Conservation (phyloP, 2,888 invertebrate species). For the Unio pictorum region DNA sequence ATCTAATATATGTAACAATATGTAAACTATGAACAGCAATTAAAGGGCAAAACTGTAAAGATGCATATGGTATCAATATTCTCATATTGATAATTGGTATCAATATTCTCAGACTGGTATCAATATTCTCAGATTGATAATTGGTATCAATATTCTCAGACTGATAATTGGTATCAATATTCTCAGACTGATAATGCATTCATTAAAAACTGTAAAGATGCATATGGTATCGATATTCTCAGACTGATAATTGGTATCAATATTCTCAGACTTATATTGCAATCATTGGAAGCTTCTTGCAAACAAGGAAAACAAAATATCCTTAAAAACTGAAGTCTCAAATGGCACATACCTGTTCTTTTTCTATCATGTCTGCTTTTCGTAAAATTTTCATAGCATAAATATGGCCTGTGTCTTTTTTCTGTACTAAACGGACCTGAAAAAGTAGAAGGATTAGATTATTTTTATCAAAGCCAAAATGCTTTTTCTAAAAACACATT, state of each 20-base stretch:
- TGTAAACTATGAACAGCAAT: no score
- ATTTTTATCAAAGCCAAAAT: no score
- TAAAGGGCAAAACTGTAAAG: no score
- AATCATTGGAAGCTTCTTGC: neutral
- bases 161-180: neutral
- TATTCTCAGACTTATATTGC: neutral
- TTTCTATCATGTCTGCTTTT: slow-evolving; percentile 99
- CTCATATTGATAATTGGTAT: neutral
- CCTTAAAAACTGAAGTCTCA: neutral
- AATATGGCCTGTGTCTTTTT: slow-evolving; percentile 99
- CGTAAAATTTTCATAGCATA: slow-evolving; percentile 99
- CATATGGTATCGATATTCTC: neutral
- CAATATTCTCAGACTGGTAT: neutral
- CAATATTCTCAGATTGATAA: neutral
- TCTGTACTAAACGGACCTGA: slow-evolving; percentile 95
- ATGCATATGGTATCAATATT: neutral
- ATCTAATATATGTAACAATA: no score
- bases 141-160: neutral
- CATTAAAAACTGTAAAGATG: no score
- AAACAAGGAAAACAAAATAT: neutral
- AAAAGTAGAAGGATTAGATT: slow-evolving; percentile 10
- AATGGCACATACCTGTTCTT: slow-evolving; percentile 83
- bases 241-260: no score
- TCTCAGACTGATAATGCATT: no score
- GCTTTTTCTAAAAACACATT: no score